Percentiles rank a stretch among this genome's conserved stretches.
phyloP scores from a whole-genome alignment of 2,888 invertebrate genomes.

The Erebia ligea region DNA sequence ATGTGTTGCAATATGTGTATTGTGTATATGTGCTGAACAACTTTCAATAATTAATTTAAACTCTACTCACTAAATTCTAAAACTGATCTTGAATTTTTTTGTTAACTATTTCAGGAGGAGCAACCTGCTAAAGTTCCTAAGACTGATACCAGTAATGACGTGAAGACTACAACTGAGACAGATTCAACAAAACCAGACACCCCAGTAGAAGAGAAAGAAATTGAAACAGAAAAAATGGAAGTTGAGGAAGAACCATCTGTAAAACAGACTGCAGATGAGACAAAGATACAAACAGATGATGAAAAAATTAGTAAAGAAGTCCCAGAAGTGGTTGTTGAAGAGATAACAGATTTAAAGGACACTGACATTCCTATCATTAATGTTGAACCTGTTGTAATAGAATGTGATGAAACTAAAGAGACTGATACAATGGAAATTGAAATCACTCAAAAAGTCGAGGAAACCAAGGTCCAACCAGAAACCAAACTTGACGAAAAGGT shows the following conservation, averaged over 20 bases:
- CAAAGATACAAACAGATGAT: conserved; percentile 32
- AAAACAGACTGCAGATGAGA: conserved; percentile 33
- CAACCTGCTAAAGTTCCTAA: conserved; percentile 82
- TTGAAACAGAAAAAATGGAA: conserved; percentile 59
- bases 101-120: conserved; percentile 54
- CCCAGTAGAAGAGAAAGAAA: conserved; percentile 39
- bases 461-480: conserved; percentile 43
- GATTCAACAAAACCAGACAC: conserved; percentile 37
- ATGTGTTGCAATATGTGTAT: too few relatives aligned
- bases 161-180: conserved; percentile 53
- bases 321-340: conserved; percentile 41
- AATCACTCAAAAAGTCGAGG: conserved; percentile 44
- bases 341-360: conserved; percentile 53
- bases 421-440: conserved; percentile 58
- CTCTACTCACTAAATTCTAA: too few relatives aligned
- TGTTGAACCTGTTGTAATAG: conserved; percentile 53
- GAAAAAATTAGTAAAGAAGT: conserved; percentile 41
- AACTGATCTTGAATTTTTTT: conserved; percentile 5
- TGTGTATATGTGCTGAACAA: too few relatives aligned
- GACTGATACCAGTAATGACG: conserved; percentile 66
- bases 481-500: neutral
- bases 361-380: conserved; percentile 51
- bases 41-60: too few relatives aligned
- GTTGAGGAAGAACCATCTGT: conserved; percentile 52
- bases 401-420: conserved; percentile 53